A percentile compares a stretch with the other conserved stretches of the same genome.
Conservation (phyloP, 35 echinoderm and acorn worm genomes). For the Patiria miniata region DNA sequence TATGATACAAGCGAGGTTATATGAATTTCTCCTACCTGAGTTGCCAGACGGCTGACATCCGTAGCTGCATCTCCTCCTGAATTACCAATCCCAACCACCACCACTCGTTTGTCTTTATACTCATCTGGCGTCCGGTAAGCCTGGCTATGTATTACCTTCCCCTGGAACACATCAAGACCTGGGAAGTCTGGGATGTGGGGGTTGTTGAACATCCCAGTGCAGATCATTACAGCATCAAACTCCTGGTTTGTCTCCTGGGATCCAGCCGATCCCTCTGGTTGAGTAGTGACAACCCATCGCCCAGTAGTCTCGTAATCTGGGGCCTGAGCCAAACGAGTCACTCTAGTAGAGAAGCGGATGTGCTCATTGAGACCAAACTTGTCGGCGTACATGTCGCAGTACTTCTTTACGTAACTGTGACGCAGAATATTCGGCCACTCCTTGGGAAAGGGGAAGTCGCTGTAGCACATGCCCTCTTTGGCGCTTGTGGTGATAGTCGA, state of each 20-base stretch:
- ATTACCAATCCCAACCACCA: conserved; percentile 78
- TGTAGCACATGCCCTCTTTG: conserved; percentile 95
- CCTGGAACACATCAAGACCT: conserved; percentile 68
- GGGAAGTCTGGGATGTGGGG: conserved; percentile 50
- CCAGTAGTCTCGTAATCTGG: conserved; percentile 51
- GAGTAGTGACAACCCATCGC: conserved; percentile 61
- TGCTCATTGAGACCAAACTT: conserved; percentile 59
- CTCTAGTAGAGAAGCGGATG: conserved; percentile 69
- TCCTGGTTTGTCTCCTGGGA: conserved; percentile 1
- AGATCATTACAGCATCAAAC: conserved; percentile 75
- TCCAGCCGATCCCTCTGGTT: background rate
- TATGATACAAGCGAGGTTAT: too few relatives aligned
- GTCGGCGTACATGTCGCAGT: conserved; percentile 74
- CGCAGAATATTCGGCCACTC: conserved; percentile 78
- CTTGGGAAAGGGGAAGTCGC: conserved; percentile 79
- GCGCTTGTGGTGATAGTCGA: conserved; percentile 81
- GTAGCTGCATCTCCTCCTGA: conserved; percentile 75
- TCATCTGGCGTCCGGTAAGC: conserved; percentile 51
- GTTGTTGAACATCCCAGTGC: conserved; percentile 58
- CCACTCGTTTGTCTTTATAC: conserved; percentile 59
- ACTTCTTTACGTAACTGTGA: conserved; percentile 51
- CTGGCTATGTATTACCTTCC: conserved; percentile 65
- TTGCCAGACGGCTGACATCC: conserved; percentile 37
- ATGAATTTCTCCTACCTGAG: conserved; percentile 33
- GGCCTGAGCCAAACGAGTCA: conserved; percentile 37